Percentiles rank a stretch among this genome's conserved stretches.
Evolutionary conservation across 2,113 vertebrate species (phyloP).

Genomic region (Sapajus apella): DNA sequence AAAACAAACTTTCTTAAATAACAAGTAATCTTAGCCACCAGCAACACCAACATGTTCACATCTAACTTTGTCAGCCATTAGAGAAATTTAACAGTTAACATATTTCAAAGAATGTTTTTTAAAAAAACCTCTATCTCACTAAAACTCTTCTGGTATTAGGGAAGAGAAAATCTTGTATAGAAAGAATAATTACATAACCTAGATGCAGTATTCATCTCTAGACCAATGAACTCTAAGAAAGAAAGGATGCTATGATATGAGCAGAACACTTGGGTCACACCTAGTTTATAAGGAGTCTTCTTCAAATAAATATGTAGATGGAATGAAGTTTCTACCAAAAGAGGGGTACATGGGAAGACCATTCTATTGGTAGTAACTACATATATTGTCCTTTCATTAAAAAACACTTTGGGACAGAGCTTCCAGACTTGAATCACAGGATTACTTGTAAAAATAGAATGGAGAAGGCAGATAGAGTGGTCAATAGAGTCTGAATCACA

Average conservation of each 20-base stretch:
- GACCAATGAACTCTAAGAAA: background rate
- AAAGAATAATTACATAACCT: background rate
- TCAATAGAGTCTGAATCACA: background rate
- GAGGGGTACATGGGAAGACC: accelerated
- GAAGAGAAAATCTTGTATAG: background rate
- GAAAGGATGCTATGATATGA: background rate
- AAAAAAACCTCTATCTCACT: too few species aligned
- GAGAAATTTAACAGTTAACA: background rate
- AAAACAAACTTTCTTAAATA: background rate
- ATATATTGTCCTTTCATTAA: background rate
- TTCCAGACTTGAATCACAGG: background rate
- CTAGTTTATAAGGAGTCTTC: background rate
- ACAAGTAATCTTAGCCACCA: background rate
- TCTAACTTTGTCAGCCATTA: background rate
- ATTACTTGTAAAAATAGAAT: background rate
- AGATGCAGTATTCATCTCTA: background rate
- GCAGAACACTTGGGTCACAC: background rate
- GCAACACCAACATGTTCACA: background rate
- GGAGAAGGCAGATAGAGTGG: background rate
- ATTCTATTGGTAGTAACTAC: background rate
- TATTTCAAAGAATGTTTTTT: background rate
- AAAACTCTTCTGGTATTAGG: too few species aligned
- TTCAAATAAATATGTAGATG: background rate
- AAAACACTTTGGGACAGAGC: background rate
- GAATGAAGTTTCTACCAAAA: background rate